A percentile compares a stretch with the other conserved stretches of the same genome.
These are phyloP conservation scores for Ceratotherium simum DNA, from an alignment of 2,113 vertebrate species.

Conservation along the genomic window DNA sequence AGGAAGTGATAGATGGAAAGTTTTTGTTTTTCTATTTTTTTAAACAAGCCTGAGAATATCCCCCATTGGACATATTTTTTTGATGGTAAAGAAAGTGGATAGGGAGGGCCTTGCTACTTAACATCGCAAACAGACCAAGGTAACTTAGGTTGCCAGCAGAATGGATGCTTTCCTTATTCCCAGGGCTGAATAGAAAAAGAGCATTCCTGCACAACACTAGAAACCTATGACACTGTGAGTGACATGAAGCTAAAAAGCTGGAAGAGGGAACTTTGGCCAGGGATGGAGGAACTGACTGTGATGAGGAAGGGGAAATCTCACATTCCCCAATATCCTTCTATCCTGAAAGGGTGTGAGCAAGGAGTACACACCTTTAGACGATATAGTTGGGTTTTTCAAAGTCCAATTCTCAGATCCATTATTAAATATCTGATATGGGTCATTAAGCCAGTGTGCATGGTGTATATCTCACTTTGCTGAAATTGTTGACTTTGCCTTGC, in stretches of 20 bases:
- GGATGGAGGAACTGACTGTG: background rate
- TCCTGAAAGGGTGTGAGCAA: background rate
- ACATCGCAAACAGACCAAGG: background rate
- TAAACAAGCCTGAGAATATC: background rate
- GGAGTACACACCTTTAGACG: background rate
- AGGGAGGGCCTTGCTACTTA: too few species aligned
- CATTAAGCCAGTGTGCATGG: background rate
- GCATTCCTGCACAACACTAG: background rate
- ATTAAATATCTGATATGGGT: background rate
- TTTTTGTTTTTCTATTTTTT: background rate
- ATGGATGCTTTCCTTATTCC: background rate
- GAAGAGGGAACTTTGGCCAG: background rate
- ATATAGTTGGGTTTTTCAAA: background rate
- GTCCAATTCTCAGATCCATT: background rate
- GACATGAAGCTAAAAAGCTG: background rate
- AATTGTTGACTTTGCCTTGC: background rate
- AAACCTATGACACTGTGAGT: too few species aligned
- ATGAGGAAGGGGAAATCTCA: background rate
- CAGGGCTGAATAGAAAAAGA: background rate
- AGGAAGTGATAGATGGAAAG: background rate
- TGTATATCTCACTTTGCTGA: background rate
- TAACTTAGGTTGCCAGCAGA: background rate
- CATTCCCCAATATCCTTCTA: fast-evolving
- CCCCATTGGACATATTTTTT: background rate
- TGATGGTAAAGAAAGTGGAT: background rate